Percentiles rank a stretch among this genome's conserved stretches.
phyloP scores from a whole-genome alignment of 2,113 vertebrate genomes.

The Agelaius tricolor region DNA sequence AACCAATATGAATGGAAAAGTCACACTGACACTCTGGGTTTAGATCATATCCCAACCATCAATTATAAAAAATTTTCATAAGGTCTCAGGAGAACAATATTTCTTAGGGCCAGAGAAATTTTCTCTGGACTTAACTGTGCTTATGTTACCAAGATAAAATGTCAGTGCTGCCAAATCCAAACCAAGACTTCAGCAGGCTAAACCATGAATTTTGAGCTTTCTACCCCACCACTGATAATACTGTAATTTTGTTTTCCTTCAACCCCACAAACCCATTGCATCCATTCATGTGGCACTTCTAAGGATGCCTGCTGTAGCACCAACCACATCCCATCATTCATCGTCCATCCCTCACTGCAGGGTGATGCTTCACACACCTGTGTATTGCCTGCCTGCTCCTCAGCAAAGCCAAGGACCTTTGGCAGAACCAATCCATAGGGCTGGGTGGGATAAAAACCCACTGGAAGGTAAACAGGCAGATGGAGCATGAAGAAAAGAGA shows the following conservation, averaged over 20 bases:
- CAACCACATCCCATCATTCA: neutral
- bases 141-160: neutral
- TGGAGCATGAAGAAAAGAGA: neutral
- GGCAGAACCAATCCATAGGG: neutral
- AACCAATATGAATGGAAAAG: constrained; percentile 54
- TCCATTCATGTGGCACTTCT: neutral
- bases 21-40: constrained; percentile 27
- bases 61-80: neutral
- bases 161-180: neutral
- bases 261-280: no score
- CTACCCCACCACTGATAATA: neutral
- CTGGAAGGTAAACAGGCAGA: neutral
- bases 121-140: neutral
- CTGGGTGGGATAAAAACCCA: neutral
- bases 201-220: neutral
- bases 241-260: neutral
- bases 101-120: neutral
- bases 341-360: rapidly evolving
- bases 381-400: neutral
- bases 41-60: neutral
- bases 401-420: neutral
- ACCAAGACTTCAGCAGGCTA: neutral
- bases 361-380: neutral
- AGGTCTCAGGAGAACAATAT: neutral
- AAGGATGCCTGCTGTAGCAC: neutral